Conservation (phyloP, 2,113 vertebrate genomes). For the Mola mola region DNA sequence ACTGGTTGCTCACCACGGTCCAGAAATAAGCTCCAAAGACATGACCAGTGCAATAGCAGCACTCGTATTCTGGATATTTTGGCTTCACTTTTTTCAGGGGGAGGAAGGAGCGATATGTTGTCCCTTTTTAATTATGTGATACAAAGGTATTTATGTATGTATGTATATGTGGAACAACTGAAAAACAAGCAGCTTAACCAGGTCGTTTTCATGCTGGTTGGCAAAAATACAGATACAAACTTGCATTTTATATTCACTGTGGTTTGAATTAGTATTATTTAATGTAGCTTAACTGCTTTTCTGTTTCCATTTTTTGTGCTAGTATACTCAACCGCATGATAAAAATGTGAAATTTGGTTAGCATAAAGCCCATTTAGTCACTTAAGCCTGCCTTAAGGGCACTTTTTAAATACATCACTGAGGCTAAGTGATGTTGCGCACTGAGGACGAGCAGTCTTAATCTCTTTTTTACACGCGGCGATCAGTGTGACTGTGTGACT, state of each 20-base stretch:
- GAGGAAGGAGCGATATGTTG: too few relatives aligned
- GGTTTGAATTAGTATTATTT: not conserved
- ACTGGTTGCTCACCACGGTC: too few relatives aligned
- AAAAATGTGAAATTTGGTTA: too few relatives aligned
- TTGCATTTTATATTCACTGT: conserved; percentile 25
- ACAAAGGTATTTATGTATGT: too few relatives aligned
- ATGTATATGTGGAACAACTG: not conserved
- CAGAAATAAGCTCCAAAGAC: too few relatives aligned
- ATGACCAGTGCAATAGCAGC: too few relatives aligned
- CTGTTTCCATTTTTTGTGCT: conserved; percentile 1
- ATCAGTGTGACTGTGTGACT: conserved; percentile 33
- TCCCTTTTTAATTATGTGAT: too few relatives aligned
- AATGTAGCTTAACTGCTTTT: not conserved
- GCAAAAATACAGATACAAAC: too few relatives aligned
- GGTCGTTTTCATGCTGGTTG: conserved; percentile 1
- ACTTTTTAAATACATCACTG: not conserved
- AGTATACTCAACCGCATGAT: not conserved
- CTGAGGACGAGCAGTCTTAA: conserved; percentile 29
- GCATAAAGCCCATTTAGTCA: not conserved
- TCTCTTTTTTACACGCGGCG: conserved; percentile 33
- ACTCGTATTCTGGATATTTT: too few relatives aligned
- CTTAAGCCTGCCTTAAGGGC: conserved; percentile 12
- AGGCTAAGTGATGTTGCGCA: conserved; percentile 10
- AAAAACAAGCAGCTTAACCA: not conserved
- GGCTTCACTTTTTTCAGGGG: too few relatives aligned